These are phyloP conservation scores for Cyphomyrmex costatus DNA, from an alignment of 1,140 invertebrate genomes.

Conservation along the genomic window DNA sequence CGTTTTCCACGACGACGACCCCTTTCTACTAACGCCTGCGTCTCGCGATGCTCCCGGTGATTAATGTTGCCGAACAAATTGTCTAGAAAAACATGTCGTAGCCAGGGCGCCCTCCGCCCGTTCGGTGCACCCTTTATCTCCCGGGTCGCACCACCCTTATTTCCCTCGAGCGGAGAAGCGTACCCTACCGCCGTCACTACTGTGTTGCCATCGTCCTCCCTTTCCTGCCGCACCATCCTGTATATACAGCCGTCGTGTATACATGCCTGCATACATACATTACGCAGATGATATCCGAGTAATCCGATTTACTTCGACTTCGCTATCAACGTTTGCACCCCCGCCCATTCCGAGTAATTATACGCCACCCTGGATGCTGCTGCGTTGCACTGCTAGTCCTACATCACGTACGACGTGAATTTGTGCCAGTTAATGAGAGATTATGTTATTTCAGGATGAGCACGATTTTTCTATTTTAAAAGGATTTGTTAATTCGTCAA, in stretches of 20 bases:
- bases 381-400: constrained; percentile 56
- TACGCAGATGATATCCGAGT: constrained; percentile 86
- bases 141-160: constrained; percentile 83
- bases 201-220: constrained; percentile 36
- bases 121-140: constrained; percentile 86
- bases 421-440: constrained; percentile 77
- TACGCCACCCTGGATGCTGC: constrained; percentile 74
- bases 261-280: constrained; percentile 84
- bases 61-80: constrained; percentile 88
- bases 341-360: constrained; percentile 83
- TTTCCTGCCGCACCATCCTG: constrained; percentile 70
- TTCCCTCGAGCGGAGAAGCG: constrained; percentile 76
- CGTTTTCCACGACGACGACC: constrained; percentile 67
- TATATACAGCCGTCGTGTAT: constrained; percentile 74
- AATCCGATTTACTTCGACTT: constrained; percentile 87
- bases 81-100: constrained; percentile 88
- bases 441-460: constrained; percentile 69
- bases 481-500: constrained; percentile 1
- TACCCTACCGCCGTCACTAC: constrained; percentile 53
- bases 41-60: constrained; percentile 82
- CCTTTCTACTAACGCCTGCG: constrained; percentile 66
- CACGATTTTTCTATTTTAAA: constrained; percentile 20
- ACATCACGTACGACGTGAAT: constrained; percentile 62
- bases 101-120: constrained; percentile 74
- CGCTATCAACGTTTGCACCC: constrained; percentile 84